Evolutionary conservation across 2,113 vertebrate genomes (phyloP).

Genomic region (Malurus elegans): DNA sequence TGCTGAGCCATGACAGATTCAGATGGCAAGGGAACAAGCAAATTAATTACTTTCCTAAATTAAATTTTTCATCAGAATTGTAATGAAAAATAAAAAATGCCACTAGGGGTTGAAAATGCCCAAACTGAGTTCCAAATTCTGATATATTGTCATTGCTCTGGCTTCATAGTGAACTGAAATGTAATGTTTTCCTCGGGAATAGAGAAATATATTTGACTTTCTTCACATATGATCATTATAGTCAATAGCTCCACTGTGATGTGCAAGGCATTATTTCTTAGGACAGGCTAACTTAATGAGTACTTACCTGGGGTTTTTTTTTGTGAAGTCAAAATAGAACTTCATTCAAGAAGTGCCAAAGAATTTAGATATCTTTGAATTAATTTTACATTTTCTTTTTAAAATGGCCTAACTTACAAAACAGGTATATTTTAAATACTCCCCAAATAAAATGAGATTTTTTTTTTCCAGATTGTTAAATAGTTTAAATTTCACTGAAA

Average conservation of each 20-base stretch:
- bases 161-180: neutral
- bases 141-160: neutral
- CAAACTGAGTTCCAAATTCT: neutral
- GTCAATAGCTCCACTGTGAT: neutral
- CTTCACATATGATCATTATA: neutral
- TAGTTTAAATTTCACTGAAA: neutral
- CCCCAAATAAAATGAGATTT: neutral
- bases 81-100: conserved; percentile 49
- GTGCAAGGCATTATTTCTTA: neutral
- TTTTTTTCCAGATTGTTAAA: neutral
- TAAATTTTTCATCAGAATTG: conserved; percentile 29
- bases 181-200: neutral
- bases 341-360: neutral
- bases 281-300: neutral
- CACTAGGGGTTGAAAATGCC: neutral
- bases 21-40: conserved; percentile 36
- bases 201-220: neutral
- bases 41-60: conserved; percentile 42
- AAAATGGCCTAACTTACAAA: neutral
- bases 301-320: neutral
- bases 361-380: neutral
- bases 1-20: neutral
- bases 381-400: neutral
- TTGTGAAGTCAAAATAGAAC: neutral
- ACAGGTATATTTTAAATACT: neutral